phyloP scores from a whole-genome alignment of 1,140 invertebrate genomes.

The Panagrolaimus sp. region DNA sequence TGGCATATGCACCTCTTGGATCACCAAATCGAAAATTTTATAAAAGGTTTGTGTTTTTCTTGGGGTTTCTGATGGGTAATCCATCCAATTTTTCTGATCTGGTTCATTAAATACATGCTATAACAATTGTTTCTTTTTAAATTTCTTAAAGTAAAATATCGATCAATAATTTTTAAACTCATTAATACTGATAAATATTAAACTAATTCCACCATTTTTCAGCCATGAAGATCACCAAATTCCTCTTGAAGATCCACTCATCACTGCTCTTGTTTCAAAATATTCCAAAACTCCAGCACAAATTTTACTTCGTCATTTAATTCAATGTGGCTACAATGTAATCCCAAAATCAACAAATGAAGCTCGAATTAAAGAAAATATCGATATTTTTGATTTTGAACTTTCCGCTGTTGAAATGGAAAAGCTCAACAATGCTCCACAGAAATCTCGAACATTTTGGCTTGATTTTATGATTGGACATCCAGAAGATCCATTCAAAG shows the following conservation, averaged over 20 bases:
- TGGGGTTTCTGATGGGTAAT: too few species aligned
- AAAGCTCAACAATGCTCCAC: conserved; percentile 25
- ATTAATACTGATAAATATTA: too few species aligned
- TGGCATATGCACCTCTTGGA: conserved; percentile 54
- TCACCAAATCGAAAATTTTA: conserved; percentile 38
- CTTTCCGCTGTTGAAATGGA: conserved; percentile 34
- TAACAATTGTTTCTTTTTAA: too few species aligned
- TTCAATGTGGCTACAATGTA: conserved; percentile 69
- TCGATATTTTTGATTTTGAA: conserved; percentile 36
- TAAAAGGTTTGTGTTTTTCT: background rate
- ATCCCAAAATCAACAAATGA: conserved; percentile 78
- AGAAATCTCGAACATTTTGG: conserved; percentile 26
- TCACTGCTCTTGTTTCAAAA: conserved; percentile 63
- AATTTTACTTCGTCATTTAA: conserved; percentile 70
- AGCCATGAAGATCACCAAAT: conserved; percentile 27
- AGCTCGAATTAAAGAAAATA: conserved; percentile 65
- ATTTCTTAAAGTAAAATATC: too few species aligned
- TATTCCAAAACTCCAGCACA: conserved; percentile 72
- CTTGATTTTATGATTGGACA: conserved; percentile 34
- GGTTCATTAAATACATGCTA: too few species aligned
- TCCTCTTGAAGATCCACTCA: conserved; percentile 11
- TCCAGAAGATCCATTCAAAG: conserved; percentile 31
- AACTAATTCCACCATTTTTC: too few species aligned
- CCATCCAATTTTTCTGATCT: too few species aligned
- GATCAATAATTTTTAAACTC: too few species aligned